These are phyloP conservation scores for Microchrysa polita DNA, from an alignment of 2,888 invertebrate species.

Conservation along the genomic window DNA sequence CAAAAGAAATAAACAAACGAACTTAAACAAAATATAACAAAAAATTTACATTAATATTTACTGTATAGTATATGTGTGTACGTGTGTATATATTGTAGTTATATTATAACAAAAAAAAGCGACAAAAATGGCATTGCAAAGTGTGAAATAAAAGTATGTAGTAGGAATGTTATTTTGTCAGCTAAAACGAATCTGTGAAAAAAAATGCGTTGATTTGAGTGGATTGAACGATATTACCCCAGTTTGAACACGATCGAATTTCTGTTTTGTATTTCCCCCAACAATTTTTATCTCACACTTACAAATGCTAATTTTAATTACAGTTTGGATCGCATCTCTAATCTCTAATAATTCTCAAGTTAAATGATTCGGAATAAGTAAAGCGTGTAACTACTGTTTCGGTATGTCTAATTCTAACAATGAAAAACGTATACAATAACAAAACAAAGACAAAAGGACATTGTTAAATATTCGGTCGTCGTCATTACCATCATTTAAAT, in stretches of 20 bases:
- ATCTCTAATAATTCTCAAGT: not conserved
- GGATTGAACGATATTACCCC: too few species aligned
- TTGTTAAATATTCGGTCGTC: too few species aligned
- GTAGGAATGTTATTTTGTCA: too few species aligned
- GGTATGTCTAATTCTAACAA: slow-evolving; percentile 24
- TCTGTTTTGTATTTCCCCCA: too few species aligned
- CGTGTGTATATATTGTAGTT: not conserved
- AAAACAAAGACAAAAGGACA: not conserved
- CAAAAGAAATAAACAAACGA: not conserved
- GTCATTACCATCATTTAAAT: too few species aligned
- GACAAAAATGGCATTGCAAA: not conserved
- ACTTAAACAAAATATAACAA: slow-evolving; percentile 2
- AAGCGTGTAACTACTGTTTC: slow-evolving; percentile 35
- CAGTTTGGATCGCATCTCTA: not conserved
- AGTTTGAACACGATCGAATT: too few species aligned
- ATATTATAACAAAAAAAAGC: not conserved
- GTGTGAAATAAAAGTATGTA: slow-evolving; percentile 1
- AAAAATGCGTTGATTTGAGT: too few species aligned
- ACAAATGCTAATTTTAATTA: not conserved
- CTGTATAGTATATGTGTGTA: not conserved
- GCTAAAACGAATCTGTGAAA: too few species aligned
- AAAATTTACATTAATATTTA: not conserved
- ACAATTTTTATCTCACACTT: slow-evolving; percentile 3
- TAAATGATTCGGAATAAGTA: slow-evolving; percentile 32
- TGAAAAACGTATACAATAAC: slow-evolving; percentile 25